Evolutionary conservation across 2,113 vertebrate genomes (phyloP).

Genomic region (Dasypus novemcinctus): DNA sequence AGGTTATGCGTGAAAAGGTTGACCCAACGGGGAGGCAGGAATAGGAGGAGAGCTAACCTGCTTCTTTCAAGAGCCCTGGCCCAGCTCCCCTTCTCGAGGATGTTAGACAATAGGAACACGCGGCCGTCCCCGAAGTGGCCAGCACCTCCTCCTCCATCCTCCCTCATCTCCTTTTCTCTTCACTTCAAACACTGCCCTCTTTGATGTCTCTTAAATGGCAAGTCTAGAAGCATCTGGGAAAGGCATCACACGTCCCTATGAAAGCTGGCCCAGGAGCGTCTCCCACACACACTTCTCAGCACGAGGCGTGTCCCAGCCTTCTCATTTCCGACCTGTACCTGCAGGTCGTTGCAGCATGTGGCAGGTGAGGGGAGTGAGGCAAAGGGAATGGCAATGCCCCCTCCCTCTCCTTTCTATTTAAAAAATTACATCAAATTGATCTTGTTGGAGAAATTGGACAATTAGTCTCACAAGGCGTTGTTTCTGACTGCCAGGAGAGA

Average conservation of each 20-base stretch:
- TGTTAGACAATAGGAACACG: not conserved
- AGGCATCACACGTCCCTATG: not conserved
- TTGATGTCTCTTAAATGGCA: not conserved
- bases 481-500: constrained; percentile 20
- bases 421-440: constrained; percentile 56
- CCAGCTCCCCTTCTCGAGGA: not conserved
- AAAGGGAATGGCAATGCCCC: not conserved
- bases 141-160: not conserved
- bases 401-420: constrained; percentile 7
- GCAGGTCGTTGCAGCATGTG: accelerated
- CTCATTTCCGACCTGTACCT: not conserved
- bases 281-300: accelerated
- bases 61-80: not conserved
- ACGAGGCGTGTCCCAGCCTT: accelerated
- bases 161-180: not conserved
- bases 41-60: not conserved
- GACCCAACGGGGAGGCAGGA: accelerated
- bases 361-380: not conserved
- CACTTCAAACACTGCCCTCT: constrained; percentile 47
- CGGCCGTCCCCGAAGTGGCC: not conserved
- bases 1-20: not conserved
- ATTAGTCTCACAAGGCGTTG: not conserved
- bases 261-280: not conserved
- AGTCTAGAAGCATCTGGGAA: not conserved
- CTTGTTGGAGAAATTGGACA: constrained; percentile 61